A percentile compares a stretch with the other conserved stretches of the same genome.
Evolutionary conservation across 2,113 vertebrate genomes (phyloP).

Genomic region (Dasyurus viverrinus): DNA sequence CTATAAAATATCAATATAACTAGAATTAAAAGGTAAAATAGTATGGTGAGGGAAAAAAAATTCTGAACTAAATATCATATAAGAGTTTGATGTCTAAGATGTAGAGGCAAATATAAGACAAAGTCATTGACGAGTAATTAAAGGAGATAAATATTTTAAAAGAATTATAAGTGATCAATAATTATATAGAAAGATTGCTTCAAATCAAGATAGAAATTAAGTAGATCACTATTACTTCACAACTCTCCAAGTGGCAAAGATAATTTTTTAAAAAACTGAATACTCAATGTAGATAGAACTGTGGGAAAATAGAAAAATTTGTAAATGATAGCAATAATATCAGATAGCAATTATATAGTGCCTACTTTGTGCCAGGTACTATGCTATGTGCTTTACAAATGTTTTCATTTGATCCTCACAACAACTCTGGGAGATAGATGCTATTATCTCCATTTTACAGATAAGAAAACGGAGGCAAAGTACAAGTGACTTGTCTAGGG

Average conservation of each 20-base stretch:
- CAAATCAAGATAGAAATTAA: neutral
- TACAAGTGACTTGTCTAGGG: neutral
- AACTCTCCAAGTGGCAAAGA: no score
- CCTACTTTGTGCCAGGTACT: neutral
- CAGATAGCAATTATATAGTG: neutral
- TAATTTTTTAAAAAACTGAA: no score
- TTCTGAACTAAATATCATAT: neutral
- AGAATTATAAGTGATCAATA: neutral
- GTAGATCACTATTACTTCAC: no score
- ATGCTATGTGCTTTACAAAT: neutral
- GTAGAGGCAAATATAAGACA: neutral
- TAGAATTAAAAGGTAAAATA: neutral
- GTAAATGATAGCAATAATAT: neutral
- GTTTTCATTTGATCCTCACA: neutral
- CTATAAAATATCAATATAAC: neutral
- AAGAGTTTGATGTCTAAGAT: neutral
- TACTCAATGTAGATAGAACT: no score
- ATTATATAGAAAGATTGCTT: neutral
- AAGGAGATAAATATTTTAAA: neutral
- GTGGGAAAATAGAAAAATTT: neutral
- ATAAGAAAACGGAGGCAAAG: neutral
- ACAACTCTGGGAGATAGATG: neutral
- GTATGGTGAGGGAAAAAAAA: neutral
- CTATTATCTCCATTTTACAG: neutral
- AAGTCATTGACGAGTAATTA: neutral